Conservation (phyloP, 2,113 vertebrate species). For the Capra hircus region DNA sequence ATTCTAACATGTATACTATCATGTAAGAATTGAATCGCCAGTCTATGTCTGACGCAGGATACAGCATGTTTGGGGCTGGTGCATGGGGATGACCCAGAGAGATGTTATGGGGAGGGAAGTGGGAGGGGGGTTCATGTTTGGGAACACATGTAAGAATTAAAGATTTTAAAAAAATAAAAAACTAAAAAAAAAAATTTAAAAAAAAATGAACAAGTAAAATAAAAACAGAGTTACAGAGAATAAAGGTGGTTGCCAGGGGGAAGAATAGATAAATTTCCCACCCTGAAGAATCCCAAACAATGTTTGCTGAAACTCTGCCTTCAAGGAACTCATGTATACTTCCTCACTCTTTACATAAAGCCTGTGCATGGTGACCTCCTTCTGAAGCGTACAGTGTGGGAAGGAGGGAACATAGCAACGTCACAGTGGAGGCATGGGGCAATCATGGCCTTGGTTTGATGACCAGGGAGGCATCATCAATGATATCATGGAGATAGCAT, state of each 20-base stretch:
- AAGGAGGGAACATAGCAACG: background rate
- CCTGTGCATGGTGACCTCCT: background rate
- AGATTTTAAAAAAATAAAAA: too few relatives aligned
- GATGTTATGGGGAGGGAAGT: too few relatives aligned
- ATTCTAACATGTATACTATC: too few relatives aligned
- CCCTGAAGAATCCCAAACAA: background rate
- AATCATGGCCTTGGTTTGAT: background rate
- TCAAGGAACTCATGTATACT: background rate
- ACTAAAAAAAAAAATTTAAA: too few relatives aligned
- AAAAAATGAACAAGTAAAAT: background rate
- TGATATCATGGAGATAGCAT: background rate
- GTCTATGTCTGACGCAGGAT: too few relatives aligned
- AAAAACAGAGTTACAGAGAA: background rate
- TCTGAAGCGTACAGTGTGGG: background rate
- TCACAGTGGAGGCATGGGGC: background rate
- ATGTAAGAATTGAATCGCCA: too few relatives aligned
- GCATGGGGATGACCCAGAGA: too few relatives aligned
- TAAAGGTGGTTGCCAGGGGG: background rate
- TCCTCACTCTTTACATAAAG: background rate
- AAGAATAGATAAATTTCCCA: background rate
- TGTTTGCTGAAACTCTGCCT: background rate
- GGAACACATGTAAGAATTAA: too few relatives aligned
- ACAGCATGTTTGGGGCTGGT: too few relatives aligned
- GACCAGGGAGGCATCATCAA: background rate
- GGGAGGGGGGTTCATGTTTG: too few relatives aligned